Evolutionary conservation across 2,888 invertebrate genomes (phyloP), one percentile per base, ranked within the genome.

Genomic region (Balanococcus diminutus): DNA sequence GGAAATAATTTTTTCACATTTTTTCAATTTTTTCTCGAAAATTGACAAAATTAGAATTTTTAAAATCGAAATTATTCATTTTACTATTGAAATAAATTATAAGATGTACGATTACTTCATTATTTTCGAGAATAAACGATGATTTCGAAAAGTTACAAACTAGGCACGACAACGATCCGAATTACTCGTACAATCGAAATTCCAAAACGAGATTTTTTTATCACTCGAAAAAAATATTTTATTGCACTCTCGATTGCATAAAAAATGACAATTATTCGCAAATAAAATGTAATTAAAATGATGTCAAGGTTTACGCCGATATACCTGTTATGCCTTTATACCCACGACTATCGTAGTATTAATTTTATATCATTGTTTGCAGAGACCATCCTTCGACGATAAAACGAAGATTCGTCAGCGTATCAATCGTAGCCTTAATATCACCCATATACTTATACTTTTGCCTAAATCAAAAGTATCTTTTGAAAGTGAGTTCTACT

Each of bases 371-470:
- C 79, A 87, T 87, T 82, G 88, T 87, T 92, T 93, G 88, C 91
- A 96, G 98, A 89, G 95, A 97, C 89, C 96, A 98, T 90, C 96
- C 97, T 16, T 92, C 94, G 9, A 96, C 95, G 5, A 96, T 98
- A 88, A 96, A 96, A 90, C 93, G 93, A 89, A 92, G 97, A 89
- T 97, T 97, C 90, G 92, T 95, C 88, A 96, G 97, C 90, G 96
- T 96, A 11, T 93, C 93, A 88, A 91, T 95, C 87, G 95, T 96
- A 91, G 94, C 95, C 91, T 90, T 96, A 84, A 89, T 97, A 85
- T 94, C 96, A 16, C 96, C 96, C 82, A 90, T 94, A 87, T 93
- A 96, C 89, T 92, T 96, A 82, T 94, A 95, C 89, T 92, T 92
- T 88, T 95, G 95, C 88, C 91, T 95, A 46, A 92, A 93, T 86